Evolutionary conservation across 2,888 invertebrate species (phyloP).

Genomic region (Conops quadrifasciatus): DNA sequence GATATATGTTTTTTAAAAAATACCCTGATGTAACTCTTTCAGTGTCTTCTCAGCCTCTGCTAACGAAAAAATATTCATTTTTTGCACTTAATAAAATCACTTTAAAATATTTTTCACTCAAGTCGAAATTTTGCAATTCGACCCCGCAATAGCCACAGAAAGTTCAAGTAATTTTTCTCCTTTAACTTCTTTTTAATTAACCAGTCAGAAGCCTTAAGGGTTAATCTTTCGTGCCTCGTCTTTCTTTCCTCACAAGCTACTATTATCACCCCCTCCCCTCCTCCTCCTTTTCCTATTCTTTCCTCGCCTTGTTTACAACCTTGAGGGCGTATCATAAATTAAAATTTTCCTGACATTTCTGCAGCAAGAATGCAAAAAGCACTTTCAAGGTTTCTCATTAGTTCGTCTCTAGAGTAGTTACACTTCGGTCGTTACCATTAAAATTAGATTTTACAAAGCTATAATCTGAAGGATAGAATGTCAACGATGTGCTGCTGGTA

Average conservation of each 20-base stretch:
- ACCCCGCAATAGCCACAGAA: too few relatives aligned
- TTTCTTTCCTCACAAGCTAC: not conserved
- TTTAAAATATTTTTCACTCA: too few relatives aligned
- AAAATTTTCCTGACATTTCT: not conserved
- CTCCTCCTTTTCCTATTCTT: too few relatives aligned
- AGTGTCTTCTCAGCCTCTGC: not conserved
- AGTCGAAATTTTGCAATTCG: too few relatives aligned
- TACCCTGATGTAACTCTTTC: too few relatives aligned
- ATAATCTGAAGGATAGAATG: constrained; percentile 5
- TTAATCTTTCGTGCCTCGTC: not conserved
- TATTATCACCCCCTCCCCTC: too few relatives aligned
- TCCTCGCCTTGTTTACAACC: too few relatives aligned
- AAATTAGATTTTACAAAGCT: not conserved
- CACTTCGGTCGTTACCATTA: not conserved
- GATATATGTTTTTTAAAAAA: too few relatives aligned
- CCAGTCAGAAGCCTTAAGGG: not conserved
- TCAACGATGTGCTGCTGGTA: not conserved
- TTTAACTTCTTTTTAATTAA: constrained; percentile 1
- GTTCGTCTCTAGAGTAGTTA: constrained; percentile 7
- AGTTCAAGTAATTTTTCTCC: not conserved
- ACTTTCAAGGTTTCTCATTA: constrained; percentile 25
- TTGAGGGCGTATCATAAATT: not conserved
- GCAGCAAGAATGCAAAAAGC: not conserved
- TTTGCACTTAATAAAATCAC: too few relatives aligned
- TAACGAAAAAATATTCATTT: not conserved